phyloP scores from a whole-genome alignment of 2,797 vertebrate species.

The Jordanella pulchra region DNA sequence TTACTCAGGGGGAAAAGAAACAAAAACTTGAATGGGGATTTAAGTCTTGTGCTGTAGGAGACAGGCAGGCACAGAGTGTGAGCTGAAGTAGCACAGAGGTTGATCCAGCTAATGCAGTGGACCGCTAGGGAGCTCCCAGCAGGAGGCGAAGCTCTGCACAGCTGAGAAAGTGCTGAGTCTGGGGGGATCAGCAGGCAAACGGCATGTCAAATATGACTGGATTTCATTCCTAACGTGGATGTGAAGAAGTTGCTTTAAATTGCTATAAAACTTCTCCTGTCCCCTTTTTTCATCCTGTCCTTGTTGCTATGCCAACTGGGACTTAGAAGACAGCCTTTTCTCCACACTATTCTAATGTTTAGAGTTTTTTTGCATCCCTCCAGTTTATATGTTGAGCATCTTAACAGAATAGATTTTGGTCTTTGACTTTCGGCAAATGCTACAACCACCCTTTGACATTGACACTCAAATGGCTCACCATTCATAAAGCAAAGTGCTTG shows the following conservation, averaged over 20 bases:
- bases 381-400: too few relatives aligned
- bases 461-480: too few relatives aligned
- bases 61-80: slow-evolving; percentile 32
- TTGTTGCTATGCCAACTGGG: too few relatives aligned
- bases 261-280: too few relatives aligned
- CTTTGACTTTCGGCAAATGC: too few relatives aligned
- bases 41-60: slow-evolving; percentile 40
- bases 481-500: too few relatives aligned
- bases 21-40: slow-evolving; percentile 20
- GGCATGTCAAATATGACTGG: slow-evolving; percentile 11
- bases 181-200: slow-evolving; percentile 29
- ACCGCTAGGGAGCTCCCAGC: slow-evolving; percentile 44
- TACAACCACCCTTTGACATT: too few relatives aligned
- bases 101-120: slow-evolving; percentile 62
- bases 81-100: slow-evolving; percentile 44
- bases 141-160: slow-evolving; percentile 34
- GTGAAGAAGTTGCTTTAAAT: background rate
- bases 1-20: slow-evolving; percentile 11
- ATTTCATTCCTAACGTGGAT: slow-evolving; percentile 15
- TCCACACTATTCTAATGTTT: too few relatives aligned
- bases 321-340: too few relatives aligned
- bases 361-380: too few relatives aligned
- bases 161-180: slow-evolving; percentile 41
- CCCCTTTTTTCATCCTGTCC: too few relatives aligned
- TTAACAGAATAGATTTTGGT: too few relatives aligned